phyloP scores from a whole-genome alignment of 2,888 invertebrate species.

The Stratiomys singularior region DNA sequence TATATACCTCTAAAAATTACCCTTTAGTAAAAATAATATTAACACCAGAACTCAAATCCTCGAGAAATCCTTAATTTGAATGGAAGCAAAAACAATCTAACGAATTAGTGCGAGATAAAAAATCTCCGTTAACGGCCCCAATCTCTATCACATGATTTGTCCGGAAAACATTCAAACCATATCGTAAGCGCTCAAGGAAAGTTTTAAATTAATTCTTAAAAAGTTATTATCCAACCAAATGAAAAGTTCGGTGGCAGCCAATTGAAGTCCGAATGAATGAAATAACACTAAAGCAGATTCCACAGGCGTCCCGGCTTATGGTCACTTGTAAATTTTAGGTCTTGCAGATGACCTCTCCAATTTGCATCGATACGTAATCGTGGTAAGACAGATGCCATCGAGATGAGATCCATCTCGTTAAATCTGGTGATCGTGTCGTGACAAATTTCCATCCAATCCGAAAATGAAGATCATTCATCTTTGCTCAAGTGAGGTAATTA shows the following conservation, averaged over 20 bases:
- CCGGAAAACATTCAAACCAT: no score
- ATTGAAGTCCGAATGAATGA: neutral
- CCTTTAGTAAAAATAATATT: no score
- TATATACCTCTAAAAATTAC: no score
- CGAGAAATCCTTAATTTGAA: no score
- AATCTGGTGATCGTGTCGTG: slow-evolving; percentile 17
- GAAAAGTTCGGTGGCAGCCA: neutral
- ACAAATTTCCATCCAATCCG: slow-evolving; percentile 4
- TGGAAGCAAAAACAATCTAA: no score
- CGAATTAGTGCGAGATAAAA: no score
- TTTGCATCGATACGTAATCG: slow-evolving; percentile 5
- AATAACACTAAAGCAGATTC: no score
- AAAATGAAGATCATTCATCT: slow-evolving; percentile 10
- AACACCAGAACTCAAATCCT: no score
- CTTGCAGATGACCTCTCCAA: neutral
- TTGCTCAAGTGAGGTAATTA: slow-evolving; percentile 1
- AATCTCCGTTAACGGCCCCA: no score
- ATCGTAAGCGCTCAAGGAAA: slow-evolving; percentile 6
- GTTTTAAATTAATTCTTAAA: slow-evolving; percentile 20
- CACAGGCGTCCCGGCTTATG: no score
- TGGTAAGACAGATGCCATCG: neutral
- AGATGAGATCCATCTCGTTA: neutral
- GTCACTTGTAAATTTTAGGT: neutral
- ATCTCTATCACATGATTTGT: no score
- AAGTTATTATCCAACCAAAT: slow-evolving; percentile 35